A percentile compares a stretch with the other conserved stretches of the same genome.
Conservation (phyloP, 2,888 invertebrate species). For the Nephrotoma appendiculata region DNA sequence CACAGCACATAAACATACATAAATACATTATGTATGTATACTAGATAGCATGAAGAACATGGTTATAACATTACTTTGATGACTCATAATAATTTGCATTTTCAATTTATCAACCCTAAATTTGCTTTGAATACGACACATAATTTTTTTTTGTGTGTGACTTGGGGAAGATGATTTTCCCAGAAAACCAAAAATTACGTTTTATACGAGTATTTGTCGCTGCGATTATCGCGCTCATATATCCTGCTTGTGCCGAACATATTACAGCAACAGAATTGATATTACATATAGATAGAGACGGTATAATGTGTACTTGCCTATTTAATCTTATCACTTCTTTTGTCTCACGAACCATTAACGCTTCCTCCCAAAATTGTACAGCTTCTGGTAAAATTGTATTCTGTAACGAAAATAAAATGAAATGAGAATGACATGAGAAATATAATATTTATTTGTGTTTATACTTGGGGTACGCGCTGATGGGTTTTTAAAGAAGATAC, state of each 20-base stretch:
- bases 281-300: background rate
- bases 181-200: background rate
- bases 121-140: background rate
- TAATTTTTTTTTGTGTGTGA: background rate
- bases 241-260: background rate
- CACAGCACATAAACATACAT: background rate
- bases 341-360: conserved; percentile 77
- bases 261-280: too few species aligned
- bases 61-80: background rate
- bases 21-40: background rate
- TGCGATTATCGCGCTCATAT: background rate
- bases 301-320: conserved; percentile 40
- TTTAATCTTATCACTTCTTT: conserved; percentile 74
- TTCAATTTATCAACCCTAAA: background rate
- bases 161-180: background rate
- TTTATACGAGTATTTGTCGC: background rate
- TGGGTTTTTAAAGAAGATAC: background rate
- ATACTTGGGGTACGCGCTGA: background rate
- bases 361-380: conserved; percentile 86
- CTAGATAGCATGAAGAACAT: background rate
- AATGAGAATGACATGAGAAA: background rate
- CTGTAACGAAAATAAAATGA: conserved; percentile 32
- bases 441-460: background rate
- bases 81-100: background rate
- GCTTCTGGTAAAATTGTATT: conserved; percentile 83